phyloP scores from a whole-genome alignment of 2,113 vertebrate genomes.

The Athene cunicularia region DNA sequence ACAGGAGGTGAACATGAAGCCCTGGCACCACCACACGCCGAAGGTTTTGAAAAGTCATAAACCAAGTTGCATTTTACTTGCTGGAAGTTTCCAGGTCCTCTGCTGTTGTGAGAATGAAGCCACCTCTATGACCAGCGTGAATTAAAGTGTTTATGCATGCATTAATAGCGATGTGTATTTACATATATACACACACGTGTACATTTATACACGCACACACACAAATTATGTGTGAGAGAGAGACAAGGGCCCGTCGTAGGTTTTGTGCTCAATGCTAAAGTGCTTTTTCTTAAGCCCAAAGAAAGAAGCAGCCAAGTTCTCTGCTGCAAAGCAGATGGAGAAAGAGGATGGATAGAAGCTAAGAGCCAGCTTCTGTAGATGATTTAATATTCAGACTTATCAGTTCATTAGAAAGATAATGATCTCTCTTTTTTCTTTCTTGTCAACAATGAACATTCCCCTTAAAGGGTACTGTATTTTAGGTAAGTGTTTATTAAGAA shows the following conservation, averaged over 20 bases:
- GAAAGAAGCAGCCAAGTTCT: background rate
- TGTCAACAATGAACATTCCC: background rate
- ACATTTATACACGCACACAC: too few species aligned
- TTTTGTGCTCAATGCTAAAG: background rate
- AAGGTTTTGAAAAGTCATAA: background rate
- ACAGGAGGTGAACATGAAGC: background rate
- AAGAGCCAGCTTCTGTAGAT: background rate
- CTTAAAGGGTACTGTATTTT: background rate
- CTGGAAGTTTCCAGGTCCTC: background rate
- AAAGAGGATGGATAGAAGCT: background rate
- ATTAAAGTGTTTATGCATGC: background rate
- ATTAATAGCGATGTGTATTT: background rate
- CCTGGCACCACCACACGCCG: background rate
- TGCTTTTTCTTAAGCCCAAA: background rate
- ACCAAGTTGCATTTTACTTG: background rate
- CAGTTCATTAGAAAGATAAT: background rate
- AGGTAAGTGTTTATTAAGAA: background rate
- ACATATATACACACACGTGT: background rate
- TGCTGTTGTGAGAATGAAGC: background rate
- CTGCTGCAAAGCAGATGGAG: background rate
- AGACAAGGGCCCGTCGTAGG: rapidly evolving
- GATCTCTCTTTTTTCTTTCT: background rate
- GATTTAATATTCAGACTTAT: background rate
- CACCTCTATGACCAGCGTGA: background rate
- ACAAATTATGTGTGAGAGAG: too few species aligned